Base-by-base conservation (phyloP, 2,888 invertebrate species). In the Lithophane semibrunnea region DNA sequence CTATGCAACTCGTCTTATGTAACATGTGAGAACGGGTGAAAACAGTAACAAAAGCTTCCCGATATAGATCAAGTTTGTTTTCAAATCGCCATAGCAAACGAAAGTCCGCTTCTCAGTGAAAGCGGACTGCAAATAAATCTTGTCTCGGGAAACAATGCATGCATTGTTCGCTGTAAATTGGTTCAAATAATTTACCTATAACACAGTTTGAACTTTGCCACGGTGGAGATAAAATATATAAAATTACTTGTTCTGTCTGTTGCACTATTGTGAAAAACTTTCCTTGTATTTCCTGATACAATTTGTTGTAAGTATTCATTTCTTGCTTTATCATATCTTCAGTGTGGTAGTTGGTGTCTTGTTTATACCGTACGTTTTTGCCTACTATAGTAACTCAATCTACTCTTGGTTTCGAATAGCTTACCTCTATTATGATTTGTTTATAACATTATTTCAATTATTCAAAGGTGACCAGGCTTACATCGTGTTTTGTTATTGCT, bases 81-180 rank as follows among this genome's bases (percentile, higher is more conserved):
- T 90, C 88, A 91, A 92, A 92, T 90, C 89, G 89, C 91, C 92
- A 91, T 91, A 87, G 90, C 90, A 91, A 93, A 92, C 93, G 95
- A 95, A 96, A 95, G 94, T 93, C 90, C 89, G 90, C 90, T 91
- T 91, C 91, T 90, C 90, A 92, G 94, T 93, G 94, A 94, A 96
- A 96, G 94, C 92, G 90, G 90, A 88, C 91, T 90, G 92, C 91
- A 94, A 95, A 95, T 94, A 95, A 94, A 94, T 94, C 91, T 92
- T 89, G 90, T 88, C 92, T 90, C 52, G 86, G 90, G 90, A 94
- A 95, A 96, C 96, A 96, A 96, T 95, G 94, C 93, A 92, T 90
- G 94, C 93, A 95, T 96, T 96, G 96, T 96, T 95, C 91, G 87
- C 83, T 92, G 91, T 92, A 94, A 95, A 95, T 93, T 95, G 92